Evolutionary conservation across 2,113 vertebrate species (phyloP), one percentile per base, ranked within the genome.

Genomic region (Lethenteron camtschaticum): DNA sequence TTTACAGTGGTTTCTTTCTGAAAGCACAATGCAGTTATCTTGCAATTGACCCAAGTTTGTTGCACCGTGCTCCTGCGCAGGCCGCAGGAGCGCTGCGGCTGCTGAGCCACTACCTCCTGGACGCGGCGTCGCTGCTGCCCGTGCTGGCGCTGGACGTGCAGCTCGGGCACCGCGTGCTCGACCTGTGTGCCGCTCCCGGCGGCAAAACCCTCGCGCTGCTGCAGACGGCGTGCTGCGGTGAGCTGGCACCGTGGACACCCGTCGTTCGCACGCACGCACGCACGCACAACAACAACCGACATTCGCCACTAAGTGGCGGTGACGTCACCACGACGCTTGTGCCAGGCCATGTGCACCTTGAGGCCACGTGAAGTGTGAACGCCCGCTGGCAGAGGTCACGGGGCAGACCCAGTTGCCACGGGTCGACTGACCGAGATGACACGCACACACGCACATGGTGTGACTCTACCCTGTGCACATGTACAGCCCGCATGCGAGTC

Each of bases 151-250:
- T 99, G 66, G 74, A 79, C 0, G 79, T 95, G 41, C 83, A 81
- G 70, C 81, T 77, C 0, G 84, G 74, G 55, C 81, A 95, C 70
- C 73, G 56, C 0, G 86, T 99, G 58, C 82, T 99, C 3, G 94
- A 99, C 72, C 81, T 96, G 7, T 99, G 94, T 73, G 92, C 89
- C 0, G 92, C 90, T 58, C 92, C 94, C 0, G 94, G 94, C 69
- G 90, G 92, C 4, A 99, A 96, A 76, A 83, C 83, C 2, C 74
- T 97, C 74, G 84, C 87, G 57, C 75, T 99, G 72, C 81, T 97
- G 71, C 90, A 95, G 78, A 84, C 85, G 4, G 82, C 85, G 56
- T 69, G 77, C 74, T 81, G 87, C 72, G 74, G 94, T 99, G 80
- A 78, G 82, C 76, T 41, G 41, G 41, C 41, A 41, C 41, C 41